Evolutionary conservation across 2,797 vertebrate species (phyloP).

Genomic region (Potorous gilbertii): DNA sequence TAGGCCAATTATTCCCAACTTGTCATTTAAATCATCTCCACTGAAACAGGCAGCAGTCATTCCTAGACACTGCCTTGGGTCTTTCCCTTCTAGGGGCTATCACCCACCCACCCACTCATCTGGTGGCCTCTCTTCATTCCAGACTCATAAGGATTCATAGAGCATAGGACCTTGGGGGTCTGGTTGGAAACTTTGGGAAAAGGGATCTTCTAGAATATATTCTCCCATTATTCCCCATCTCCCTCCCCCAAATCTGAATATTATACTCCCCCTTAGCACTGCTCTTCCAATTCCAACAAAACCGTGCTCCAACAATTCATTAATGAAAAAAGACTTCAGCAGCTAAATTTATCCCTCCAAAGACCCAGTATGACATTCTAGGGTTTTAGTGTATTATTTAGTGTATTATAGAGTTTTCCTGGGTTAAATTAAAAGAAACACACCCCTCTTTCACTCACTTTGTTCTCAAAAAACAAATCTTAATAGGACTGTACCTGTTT

Average conservation of each 20-base stretch:
- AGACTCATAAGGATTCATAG: not conserved
- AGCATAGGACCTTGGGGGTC: not conserved
- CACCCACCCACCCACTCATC: not conserved
- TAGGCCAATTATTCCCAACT: slow-evolving; percentile 42
- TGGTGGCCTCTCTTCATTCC: not conserved
- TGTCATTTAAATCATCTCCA: slow-evolving; percentile 66
- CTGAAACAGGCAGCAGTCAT: not conserved
- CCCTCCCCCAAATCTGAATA: not conserved
- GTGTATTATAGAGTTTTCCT: not conserved
- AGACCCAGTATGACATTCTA: not conserved
- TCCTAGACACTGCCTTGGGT: not conserved
- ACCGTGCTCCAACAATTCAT: not conserved
- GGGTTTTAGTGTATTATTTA: slow-evolving; percentile 32
- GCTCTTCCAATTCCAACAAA: not conserved
- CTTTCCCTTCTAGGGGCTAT: not conserved
- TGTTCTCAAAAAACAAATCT: not conserved
- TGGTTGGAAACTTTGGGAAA: not conserved
- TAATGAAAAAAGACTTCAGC: slow-evolving; percentile 3
- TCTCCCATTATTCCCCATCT: slow-evolving; percentile 14
- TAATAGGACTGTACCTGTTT: not conserved
- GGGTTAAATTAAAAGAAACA: not conserved
- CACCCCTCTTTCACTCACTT: not conserved
- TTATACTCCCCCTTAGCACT: not conserved
- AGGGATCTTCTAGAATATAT: not conserved
- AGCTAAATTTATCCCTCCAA: not conserved